phyloP scores from a whole-genome alignment of 2,888 invertebrate genomes.

The Phasia obesa region DNA sequence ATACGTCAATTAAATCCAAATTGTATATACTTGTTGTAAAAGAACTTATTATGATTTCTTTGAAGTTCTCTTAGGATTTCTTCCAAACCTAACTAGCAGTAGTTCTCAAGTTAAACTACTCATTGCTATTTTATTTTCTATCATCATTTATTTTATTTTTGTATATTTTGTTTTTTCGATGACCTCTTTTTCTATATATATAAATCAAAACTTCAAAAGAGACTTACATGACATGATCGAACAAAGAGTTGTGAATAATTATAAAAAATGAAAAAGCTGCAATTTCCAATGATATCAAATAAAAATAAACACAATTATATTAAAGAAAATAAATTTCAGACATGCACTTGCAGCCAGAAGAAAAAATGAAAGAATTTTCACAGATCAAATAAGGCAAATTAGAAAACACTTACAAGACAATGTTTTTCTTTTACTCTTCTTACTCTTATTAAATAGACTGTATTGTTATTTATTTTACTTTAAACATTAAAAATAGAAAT shows the following conservation, averaged over 20 bases:
- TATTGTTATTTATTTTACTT: neutral
- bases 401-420: conserved; percentile 18
- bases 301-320: conserved; percentile 16
- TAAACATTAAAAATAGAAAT: conserved; percentile 29
- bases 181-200: conserved; percentile 14
- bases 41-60: too few relatives aligned
- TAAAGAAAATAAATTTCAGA: conserved; percentile 17
- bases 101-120: too few relatives aligned
- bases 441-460: neutral
- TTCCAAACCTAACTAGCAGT: too few relatives aligned
- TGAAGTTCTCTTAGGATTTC: too few relatives aligned
- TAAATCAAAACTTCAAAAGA: neutral
- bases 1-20: too few relatives aligned
- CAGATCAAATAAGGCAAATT: conserved; percentile 48
- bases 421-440: neutral
- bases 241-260: too few relatives aligned
- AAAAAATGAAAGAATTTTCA: conserved; percentile 53
- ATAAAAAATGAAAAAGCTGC: neutral
- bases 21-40: too few relatives aligned
- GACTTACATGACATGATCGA: too few relatives aligned
- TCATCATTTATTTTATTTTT: too few relatives aligned
- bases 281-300: neutral
- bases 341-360: conserved; percentile 3
- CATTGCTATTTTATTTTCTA: neutral
- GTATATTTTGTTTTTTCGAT: neutral